Evolutionary conservation across 1,140 invertebrate genomes (phyloP), one percentile per base, ranked within the genome.

Genomic region (Coenobita brevimanus): DNA sequence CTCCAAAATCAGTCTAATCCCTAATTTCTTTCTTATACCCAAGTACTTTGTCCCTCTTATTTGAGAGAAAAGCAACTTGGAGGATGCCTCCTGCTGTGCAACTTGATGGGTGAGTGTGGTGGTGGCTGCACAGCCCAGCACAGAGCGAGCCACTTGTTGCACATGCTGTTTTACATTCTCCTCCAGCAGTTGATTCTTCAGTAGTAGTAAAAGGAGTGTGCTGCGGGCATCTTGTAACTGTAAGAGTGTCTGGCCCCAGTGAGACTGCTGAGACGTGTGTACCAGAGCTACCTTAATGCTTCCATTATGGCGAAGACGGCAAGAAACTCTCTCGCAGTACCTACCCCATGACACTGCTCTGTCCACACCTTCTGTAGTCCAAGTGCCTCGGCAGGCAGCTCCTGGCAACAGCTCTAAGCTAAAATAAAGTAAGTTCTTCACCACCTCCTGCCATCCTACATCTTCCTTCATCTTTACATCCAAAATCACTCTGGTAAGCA

Each of bases 251-350:
- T 38, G 30, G 17, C 50, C 78, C 76, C 36, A 54, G 15, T 71
- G 43, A 36, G 41, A 60, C 24, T 78, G 24, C 38, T 27, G 57
- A 36, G 76, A 43, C 46, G 79, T 33, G 43, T 15, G 21, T n/a
- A n/a, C 30, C 57, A 87, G 41, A 33, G 85, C 76, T 50, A 57
- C 27, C 0, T 41, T 38, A 50, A 87, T 41, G 54, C 38, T 81
- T 3, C 64, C 64, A 33, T 71, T 73, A 8, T 71, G 84, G 2
- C 10, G 21, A 41, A 71, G 69, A 8, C 62, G 57, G 24, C 76
- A 57, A 4, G 69, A 64, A 13, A 57, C 78, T 82, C 69, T 89
- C 50, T 89, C 89, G 76, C 89, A 89, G 30, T 89, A 83, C 27
- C 15, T 21, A n/a, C 57, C 82, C 89, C 89, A 89, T 1, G 50